Percentiles rank a stretch among this genome's conserved stretches.
Conservation (phyloP, 2,113 vertebrate species). For the Egretta garzetta region DNA sequence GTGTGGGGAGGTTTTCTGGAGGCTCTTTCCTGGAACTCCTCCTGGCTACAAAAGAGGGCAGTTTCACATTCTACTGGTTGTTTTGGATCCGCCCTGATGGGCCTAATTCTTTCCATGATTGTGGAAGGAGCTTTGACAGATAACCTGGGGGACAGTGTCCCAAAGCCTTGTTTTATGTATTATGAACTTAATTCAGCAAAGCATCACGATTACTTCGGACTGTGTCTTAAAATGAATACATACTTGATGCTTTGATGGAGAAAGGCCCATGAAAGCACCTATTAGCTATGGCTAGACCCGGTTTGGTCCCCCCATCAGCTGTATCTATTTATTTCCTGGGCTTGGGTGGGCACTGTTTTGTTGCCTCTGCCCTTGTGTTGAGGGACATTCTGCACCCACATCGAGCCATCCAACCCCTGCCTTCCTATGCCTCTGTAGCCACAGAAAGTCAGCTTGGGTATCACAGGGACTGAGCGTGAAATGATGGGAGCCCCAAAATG, state of each 20-base stretch:
- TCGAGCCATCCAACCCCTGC: neutral
- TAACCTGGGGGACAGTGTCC: neutral
- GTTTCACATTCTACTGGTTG: neutral
- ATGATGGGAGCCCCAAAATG: neutral
- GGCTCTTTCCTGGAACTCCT: neutral
- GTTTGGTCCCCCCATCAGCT: neutral
- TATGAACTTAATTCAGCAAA: neutral
- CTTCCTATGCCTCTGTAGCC: neutral
- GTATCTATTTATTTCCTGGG: neutral
- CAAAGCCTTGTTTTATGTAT: neutral
- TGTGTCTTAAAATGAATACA: neutral
- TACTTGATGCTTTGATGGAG: neutral
- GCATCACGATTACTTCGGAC: neutral
- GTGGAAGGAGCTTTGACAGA: neutral
- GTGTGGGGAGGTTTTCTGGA: neutral
- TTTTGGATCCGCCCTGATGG: neutral
- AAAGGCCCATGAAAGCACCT: neutral
- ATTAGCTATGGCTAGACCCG: neutral
- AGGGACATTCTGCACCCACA: rapidly evolving
- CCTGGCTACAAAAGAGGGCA: neutral
- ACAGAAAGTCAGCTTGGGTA: neutral
- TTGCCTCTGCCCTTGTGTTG: neutral
- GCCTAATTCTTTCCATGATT: neutral
- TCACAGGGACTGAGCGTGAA: neutral
- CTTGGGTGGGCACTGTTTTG: neutral